Evolutionary conservation across 2,888 invertebrate genomes (phyloP).

Genomic region (Spialia ferax): DNA sequence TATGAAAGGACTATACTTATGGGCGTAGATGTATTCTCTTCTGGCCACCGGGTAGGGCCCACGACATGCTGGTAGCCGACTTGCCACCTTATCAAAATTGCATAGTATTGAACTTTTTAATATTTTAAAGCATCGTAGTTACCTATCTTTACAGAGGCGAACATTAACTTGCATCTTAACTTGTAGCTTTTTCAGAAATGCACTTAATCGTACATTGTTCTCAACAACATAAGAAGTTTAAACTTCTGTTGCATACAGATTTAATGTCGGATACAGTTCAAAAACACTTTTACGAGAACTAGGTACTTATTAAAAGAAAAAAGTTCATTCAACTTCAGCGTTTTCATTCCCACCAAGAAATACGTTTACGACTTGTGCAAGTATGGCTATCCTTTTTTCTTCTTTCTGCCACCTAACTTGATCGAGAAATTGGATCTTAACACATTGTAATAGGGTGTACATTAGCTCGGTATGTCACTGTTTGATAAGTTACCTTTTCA

Average conservation of each 20-base stretch:
- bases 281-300: conserved; percentile 11
- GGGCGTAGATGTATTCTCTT: too few species aligned
- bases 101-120: too few species aligned
- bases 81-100: too few species aligned
- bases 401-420: not conserved
- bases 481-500: conserved; percentile 32
- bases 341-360: conserved; percentile 3
- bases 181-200: not conserved
- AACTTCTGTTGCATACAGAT: not conserved
- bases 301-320: conserved; percentile 6
- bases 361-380: conserved; percentile 16
- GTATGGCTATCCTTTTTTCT: conserved; percentile 20
- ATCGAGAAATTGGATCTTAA: not conserved
- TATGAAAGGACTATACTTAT: too few species aligned
- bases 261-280: not conserved
- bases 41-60: too few species aligned
- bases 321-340: conserved; percentile 5
- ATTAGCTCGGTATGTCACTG: conserved; percentile 2
- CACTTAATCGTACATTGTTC: not conserved
- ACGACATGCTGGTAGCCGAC: too few species aligned
- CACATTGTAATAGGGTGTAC: conserved; percentile 3
- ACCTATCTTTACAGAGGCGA: too few species aligned
- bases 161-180: not conserved
- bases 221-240: not conserved
- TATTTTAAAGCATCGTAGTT: too few species aligned